phyloP scores from a whole-genome alignment of 2,888 invertebrate species.

The Caenorhabditis auriculariae region DNA sequence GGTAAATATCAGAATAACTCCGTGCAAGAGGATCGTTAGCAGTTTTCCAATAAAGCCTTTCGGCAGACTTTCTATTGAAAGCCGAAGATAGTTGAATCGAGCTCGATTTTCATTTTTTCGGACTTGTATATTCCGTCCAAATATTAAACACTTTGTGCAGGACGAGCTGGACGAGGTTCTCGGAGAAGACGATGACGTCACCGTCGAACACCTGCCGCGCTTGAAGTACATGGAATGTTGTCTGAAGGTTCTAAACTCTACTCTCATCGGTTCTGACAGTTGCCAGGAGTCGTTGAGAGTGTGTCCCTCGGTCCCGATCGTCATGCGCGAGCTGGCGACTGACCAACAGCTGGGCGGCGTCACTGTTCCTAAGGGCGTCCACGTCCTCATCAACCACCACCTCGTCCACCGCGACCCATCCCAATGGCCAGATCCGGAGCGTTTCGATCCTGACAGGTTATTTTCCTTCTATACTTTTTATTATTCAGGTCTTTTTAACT shows the following conservation, averaged over 20 bases:
- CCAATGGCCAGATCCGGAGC: slow-evolving; percentile 66
- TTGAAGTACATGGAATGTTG: slow-evolving; percentile 67
- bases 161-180: slow-evolving; percentile 46
- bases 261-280: background rate
- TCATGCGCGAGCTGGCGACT: slow-evolving; percentile 64
- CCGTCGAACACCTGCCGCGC: slow-evolving; percentile 66
- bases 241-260: slow-evolving; percentile 61
- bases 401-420: slow-evolving; percentile 65
- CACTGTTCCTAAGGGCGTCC: slow-evolving; percentile 62
- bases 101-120: background rate
- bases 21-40: no score
- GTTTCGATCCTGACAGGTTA: slow-evolving; percentile 66
- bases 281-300: slow-evolving; percentile 65
- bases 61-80: no score
- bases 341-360: slow-evolving; percentile 63
- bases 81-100: background rate
- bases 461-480: background rate
- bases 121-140: background rate
- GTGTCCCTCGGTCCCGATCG: slow-evolving; percentile 67
- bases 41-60: no score
- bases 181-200: slow-evolving; percentile 64
- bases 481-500: background rate
- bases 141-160: slow-evolving; percentile 7
- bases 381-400: slow-evolving; percentile 54
- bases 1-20: no score